phyloP scores from a whole-genome alignment of 92 coral and sea anemone species.

The Parazoanthus swiftii region DNA sequence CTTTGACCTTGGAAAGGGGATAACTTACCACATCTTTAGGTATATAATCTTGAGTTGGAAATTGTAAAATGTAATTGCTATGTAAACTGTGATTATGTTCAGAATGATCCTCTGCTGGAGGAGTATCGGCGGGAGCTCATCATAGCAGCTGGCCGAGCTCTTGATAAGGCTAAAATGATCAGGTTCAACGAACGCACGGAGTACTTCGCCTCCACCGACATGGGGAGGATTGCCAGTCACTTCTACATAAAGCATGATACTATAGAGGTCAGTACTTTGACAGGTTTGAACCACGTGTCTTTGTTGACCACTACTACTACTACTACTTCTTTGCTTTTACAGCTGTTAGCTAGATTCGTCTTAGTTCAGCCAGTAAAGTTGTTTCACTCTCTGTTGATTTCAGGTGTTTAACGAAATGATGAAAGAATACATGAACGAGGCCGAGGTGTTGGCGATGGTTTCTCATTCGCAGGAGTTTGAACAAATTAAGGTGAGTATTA shows the following conservation, averaged over 20 bases:
- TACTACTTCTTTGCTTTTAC: no score
- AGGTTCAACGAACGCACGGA: conserved; percentile 80
- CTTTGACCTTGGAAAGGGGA: no score
- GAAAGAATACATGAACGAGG: conserved; percentile 62
- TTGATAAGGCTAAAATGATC: conserved; percentile 96
- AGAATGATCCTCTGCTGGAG: conserved; percentile 85
- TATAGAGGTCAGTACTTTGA: conserved; percentile 72
- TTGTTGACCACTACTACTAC: no score
- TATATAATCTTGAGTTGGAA: no score
- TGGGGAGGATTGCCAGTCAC: conserved; percentile 91
- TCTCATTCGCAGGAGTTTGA: conserved; percentile 94
- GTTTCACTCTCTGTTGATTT: not conserved
- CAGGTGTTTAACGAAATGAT: conserved; percentile 78
- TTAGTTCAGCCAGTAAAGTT: not conserved
- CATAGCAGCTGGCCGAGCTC: conserved; percentile 71
- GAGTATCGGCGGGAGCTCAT: conserved; percentile 80
- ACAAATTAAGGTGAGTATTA: conserved; percentile 80
- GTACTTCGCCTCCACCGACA: conserved; percentile 74
- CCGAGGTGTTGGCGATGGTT: conserved; percentile 81
- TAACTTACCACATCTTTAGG: no score
- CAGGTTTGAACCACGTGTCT: no score
- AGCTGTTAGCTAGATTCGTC: no score
- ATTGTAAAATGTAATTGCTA: no score
- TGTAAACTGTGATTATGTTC: not conserved
- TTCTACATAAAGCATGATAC: conserved; percentile 94